Conservation (phyloP, 2,888 invertebrate genomes). For the Neria commutata region DNA sequence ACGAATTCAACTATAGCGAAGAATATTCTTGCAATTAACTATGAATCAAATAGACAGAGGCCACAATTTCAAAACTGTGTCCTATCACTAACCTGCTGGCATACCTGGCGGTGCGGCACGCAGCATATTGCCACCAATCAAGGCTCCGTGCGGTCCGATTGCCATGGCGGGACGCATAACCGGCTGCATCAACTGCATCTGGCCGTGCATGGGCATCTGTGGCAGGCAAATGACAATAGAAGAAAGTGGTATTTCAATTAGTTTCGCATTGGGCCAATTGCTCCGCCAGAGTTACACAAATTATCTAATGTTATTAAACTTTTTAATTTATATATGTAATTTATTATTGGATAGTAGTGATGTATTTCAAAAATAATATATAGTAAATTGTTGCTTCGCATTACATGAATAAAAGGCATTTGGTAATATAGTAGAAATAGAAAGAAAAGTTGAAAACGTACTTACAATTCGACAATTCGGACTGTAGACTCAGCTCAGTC, state of each 20-base stretch:
- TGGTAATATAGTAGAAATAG: constrained; percentile 22
- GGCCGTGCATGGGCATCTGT: constrained; percentile 54
- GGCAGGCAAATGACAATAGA: background rate
- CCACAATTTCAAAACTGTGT: no score
- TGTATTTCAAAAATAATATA: constrained; percentile 21
- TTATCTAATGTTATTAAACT: constrained; percentile 26
- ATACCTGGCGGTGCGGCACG: constrained; percentile 55
- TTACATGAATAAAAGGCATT: constrained; percentile 8
- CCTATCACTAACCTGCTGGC: constrained; percentile 58
- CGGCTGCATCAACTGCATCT: constrained; percentile 60
- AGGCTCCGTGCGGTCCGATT: constrained; percentile 56
- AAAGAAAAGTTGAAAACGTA: constrained; percentile 47
- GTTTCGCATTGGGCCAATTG: constrained; percentile 6
- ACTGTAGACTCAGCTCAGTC: constrained; percentile 37
- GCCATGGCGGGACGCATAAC: constrained; percentile 60
- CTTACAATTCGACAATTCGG: constrained; percentile 57
- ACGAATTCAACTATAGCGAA: no score
- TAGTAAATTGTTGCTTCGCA: constrained; percentile 4
- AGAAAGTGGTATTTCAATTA: background rate
- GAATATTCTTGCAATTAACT: no score
- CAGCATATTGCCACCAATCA: constrained; percentile 59
- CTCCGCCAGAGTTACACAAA: constrained; percentile 22
- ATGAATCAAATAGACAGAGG: no score
- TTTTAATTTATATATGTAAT: constrained; percentile 18
- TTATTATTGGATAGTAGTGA: constrained; percentile 33